Evolutionary conservation across 2,113 vertebrate species (phyloP).

Genomic region (Tapirus terrestris): DNA sequence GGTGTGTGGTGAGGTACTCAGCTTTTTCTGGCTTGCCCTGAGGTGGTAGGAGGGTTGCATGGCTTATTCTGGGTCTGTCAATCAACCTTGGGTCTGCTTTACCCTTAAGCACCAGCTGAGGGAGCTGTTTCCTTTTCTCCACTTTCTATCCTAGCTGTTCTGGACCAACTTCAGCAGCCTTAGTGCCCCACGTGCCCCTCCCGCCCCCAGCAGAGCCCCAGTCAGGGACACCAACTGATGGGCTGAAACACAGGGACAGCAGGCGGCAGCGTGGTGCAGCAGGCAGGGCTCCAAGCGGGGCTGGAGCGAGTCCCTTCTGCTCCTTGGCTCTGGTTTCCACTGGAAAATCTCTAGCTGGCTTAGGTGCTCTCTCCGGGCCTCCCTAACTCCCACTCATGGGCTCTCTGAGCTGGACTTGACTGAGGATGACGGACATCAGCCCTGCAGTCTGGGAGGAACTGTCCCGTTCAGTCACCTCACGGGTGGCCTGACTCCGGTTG

Average conservation of each 20-base stretch:
- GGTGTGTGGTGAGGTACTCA: accelerated
- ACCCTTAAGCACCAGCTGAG: not conserved
- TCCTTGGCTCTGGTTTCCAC: no score
- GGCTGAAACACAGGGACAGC: not conserved
- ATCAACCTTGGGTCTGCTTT: not conserved
- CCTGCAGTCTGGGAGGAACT: accelerated
- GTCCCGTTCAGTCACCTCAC: accelerated
- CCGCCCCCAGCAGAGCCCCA: not conserved
- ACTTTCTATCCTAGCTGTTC: not conserved
- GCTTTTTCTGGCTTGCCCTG: not conserved
- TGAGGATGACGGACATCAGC: not conserved
- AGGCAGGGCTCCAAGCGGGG: not conserved
- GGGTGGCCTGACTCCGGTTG: accelerated
- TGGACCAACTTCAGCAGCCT: not conserved
- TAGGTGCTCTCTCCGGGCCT: accelerated
- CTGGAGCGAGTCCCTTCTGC: not conserved
- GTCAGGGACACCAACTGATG: not conserved
- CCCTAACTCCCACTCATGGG: accelerated
- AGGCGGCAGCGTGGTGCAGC: accelerated
- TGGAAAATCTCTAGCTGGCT: not conserved
- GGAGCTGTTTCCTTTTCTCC: not conserved
- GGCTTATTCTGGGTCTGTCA: accelerated
- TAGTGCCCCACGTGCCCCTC: not conserved
- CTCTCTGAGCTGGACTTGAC: not conserved
- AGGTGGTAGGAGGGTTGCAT: accelerated